Percentiles rank a stretch among this genome's conserved stretches.
These are phyloP conservation scores for Jacana jacana DNA, from an alignment of 2,113 vertebrate species.

Conservation along the genomic window DNA sequence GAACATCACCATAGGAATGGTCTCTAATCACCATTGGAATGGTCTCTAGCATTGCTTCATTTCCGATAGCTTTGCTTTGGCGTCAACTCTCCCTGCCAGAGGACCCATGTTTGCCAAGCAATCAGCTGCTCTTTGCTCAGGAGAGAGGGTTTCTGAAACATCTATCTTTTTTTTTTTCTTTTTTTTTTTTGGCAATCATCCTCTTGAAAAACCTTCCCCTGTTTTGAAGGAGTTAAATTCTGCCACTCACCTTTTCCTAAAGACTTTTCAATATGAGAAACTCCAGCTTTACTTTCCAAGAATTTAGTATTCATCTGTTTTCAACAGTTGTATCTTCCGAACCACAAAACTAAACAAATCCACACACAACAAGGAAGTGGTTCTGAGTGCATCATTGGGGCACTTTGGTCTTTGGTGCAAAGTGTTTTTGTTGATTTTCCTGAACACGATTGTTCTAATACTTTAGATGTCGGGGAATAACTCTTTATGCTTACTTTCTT, in stretches of 20 bases:
- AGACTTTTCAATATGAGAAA: background rate
- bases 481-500: background rate
- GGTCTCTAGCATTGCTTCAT: background rate
- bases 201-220: background rate
- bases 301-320: background rate
- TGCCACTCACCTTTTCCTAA: background rate
- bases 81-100: background rate
- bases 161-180: background rate
- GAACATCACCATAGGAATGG: constrained; percentile 21
- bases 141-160: background rate
- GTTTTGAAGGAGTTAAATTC: constrained; percentile 15
- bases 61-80: constrained; percentile 46
- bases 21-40: constrained; percentile 2
- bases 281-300: background rate
- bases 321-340: background rate
- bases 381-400: background rate
- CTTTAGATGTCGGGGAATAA: background rate
- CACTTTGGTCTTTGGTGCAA: background rate
- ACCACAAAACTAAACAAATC: background rate
- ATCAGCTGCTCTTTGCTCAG: background rate
- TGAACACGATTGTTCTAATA: background rate
- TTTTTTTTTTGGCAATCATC: background rate
- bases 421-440: background rate
- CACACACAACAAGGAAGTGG: rapidly evolving
- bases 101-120: background rate